Conservation (phyloP, 1,140 invertebrate species). For the Caenorhabditis briggsae region DNA sequence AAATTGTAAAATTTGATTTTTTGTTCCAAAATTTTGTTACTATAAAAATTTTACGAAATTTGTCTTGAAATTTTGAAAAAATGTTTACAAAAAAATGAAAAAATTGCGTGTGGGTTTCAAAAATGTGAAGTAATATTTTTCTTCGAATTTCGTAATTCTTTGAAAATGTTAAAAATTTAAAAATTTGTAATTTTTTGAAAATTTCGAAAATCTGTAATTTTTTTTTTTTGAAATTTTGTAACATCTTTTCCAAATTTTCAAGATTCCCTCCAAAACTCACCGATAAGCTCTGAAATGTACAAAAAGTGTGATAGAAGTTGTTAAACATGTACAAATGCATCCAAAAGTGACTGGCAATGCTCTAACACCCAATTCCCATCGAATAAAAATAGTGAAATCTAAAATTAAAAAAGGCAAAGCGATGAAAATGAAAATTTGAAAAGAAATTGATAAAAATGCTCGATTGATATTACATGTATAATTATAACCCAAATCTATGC, state of each 20-base stretch:
- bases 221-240: constrained; percentile 6
- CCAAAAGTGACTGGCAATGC: neutral
- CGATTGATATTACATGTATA: neutral
- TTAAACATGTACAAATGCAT: neutral
- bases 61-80: too few relatives aligned
- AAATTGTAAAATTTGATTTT: too few relatives aligned
- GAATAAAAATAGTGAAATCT: neutral
- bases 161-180: too few relatives aligned
- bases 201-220: constrained; percentile 1
- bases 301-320: neutral
- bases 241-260: neutral
- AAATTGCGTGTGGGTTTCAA: too few relatives aligned
- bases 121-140: too few relatives aligned
- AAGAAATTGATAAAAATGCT: neutral
- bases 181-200: neutral
- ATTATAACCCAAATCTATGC: constrained; percentile 26
- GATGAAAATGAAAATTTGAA: neutral
- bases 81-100: too few relatives aligned
- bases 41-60: too few relatives aligned
- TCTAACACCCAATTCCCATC: neutral
- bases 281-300: constrained; percentile 4
- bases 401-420: neutral
- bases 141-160: too few relatives aligned
- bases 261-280: neutral
- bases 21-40: too few relatives aligned